Base-by-base conservation (phyloP, 1,140 invertebrate species). In the Pantala flavescens region DNA sequence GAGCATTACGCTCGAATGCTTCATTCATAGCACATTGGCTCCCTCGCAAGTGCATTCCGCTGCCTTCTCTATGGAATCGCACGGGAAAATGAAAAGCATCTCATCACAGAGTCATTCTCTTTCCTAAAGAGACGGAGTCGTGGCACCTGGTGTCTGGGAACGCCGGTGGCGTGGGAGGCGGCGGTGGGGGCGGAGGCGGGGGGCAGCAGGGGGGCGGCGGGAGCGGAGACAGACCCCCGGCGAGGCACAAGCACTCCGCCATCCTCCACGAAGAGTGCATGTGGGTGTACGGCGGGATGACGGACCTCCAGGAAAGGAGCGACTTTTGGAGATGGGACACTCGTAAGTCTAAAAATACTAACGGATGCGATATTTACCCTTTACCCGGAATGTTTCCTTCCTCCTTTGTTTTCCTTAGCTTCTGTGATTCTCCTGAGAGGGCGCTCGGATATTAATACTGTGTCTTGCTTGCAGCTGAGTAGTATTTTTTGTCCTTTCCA, bases 211-310 rank as follows among this genome's bases (percentile, higher is more conserved):
- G 49, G 42, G 75, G 77, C 0, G 81, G 80, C 49, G 84, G 88
- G 75, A 81, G 82, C 63, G 82, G 63, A 11, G 75, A 76, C 23
- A 24, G 83, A 10, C 90, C 91, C 24, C 88, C 92, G 73, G 88
- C 90, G 9, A 85, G 93, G 49, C 93, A 95, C 83, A 92, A 92
- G 78, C 94, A 96, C 83, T 91, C 92, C 0, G 92, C 92, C 0
- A 89, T 95, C 11, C 83, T 95, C 19, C 90, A 94, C 79, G 90
- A 89, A 71, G 86, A 88, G 72, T 85, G 88, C 0, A 92, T 96
- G 87, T 96, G 93, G 87, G 86, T 96, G 79, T 95, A 93, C 82
- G 95, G 93, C 7, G 95, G 95, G 0, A 94, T 94, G 91, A 93
- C 90, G 71, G 92, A 95, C 83, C 86, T 96, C 0, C 88, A 91